Evolutionary conservation across 1,140 invertebrate species (phyloP).

Genomic region (Portunus trituberculatus): DNA sequence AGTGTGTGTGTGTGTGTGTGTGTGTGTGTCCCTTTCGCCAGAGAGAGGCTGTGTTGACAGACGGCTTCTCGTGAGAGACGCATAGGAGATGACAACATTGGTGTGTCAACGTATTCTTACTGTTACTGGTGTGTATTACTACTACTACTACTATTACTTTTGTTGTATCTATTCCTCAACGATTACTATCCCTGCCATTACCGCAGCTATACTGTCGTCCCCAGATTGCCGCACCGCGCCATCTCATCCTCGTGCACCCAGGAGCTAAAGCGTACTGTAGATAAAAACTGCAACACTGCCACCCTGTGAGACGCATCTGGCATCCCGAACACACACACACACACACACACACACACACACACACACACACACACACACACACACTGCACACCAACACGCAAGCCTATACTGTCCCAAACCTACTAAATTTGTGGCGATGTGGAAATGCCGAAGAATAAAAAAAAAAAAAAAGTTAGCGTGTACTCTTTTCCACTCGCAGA

Average conservation of each 20-base stretch:
- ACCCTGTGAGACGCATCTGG: neutral
- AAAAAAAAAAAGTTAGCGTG: neutral
- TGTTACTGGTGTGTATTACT: neutral
- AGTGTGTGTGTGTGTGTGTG: neutral
- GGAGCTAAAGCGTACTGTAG: too few relatives aligned
- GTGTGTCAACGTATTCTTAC: neutral
- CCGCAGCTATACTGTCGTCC: too few relatives aligned
- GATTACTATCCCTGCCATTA: too few relatives aligned
- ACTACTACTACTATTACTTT: neutral
- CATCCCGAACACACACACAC: neutral
- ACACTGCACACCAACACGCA: neutral
- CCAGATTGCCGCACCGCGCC: too few relatives aligned
- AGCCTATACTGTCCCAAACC: neutral
- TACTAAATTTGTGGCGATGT: neutral
- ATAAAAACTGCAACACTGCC: too few relatives aligned
- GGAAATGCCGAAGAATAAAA: neutral
- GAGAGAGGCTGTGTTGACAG: neutral
- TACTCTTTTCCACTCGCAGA: neutral
- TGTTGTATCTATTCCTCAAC: neutral
- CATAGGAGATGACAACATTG: neutral
- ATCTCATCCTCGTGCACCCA: too few relatives aligned
- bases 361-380: conserved; percentile 56
- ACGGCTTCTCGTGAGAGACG: neutral
- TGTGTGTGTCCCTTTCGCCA: neutral
- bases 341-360: conserved; percentile 43